phyloP scores from a whole-genome alignment of 2,888 invertebrate species.

The Perdita meconis region DNA sequence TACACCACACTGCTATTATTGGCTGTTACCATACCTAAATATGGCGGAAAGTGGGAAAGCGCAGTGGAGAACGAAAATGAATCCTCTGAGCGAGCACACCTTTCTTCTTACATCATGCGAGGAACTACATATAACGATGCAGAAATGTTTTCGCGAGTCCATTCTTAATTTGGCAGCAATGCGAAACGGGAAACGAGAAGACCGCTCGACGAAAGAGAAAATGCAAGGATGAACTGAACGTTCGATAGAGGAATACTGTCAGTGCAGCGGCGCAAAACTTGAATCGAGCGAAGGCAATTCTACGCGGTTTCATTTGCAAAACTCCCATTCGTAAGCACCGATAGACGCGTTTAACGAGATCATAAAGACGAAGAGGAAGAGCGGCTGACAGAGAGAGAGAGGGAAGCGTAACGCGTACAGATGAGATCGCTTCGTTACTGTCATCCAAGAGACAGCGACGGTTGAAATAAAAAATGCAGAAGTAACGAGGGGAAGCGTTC shows the following conservation, averaged over 20 bases:
- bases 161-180: slow-evolving; percentile 7
- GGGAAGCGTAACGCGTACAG: slow-evolving; percentile 42
- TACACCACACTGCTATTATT: too few species aligned
- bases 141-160: slow-evolving; percentile 21
- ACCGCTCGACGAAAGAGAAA: not conserved
- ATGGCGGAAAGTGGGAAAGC: too few species aligned
- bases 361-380: slow-evolving; percentile 20
- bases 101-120: too few species aligned
- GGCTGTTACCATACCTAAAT: too few species aligned
- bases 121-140: too few species aligned
- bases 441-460: slow-evolving; percentile 41
- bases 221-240: not conserved
- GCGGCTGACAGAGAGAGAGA: not conserved
- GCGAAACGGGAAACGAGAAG: not conserved
- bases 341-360: slow-evolving; percentile 41
- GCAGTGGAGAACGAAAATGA: too few species aligned
- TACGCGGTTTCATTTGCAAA: slow-evolving; percentile 30
- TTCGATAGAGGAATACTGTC: slow-evolving; percentile 16
- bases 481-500: slow-evolving; percentile 59
- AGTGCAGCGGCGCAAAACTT: slow-evolving; percentile 12
- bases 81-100: too few species aligned
- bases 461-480: slow-evolving; percentile 50
- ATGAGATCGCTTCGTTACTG: slow-evolving; percentile 58
- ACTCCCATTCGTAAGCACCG: slow-evolving; percentile 23
- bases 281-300: slow-evolving; percentile 13